Percentiles rank a stretch among this genome's conserved stretches.
Conservation (phyloP, 2,888 invertebrate species). For the Morpho deidamia region DNA sequence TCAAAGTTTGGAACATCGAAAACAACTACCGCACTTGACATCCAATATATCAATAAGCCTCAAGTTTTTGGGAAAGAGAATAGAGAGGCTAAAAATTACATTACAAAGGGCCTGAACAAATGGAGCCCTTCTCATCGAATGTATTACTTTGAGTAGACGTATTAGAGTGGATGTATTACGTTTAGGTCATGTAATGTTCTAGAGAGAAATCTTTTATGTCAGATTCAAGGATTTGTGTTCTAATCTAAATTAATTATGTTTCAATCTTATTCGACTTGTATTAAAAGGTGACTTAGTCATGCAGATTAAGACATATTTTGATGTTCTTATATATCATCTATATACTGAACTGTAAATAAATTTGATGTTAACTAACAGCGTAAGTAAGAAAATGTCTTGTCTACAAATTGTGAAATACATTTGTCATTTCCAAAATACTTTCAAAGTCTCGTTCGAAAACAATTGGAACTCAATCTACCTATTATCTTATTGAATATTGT, state of each 20-base stretch:
- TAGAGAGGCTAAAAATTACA: constrained; percentile 70
- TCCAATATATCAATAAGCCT: constrained; percentile 74
- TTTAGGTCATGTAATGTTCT: constrained; percentile 23
- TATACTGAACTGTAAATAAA: too few species aligned
- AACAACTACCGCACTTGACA: constrained; percentile 69
- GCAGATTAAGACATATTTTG: too few species aligned
- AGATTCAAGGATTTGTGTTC: too few species aligned
- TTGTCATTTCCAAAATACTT: not conserved
- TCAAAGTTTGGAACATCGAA: constrained; percentile 64
- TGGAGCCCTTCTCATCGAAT: constrained; percentile 49
- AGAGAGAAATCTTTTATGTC: constrained; percentile 16
- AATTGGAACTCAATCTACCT: constrained; percentile 32
- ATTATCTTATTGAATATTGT: constrained; percentile 68
- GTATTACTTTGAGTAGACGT: constrained; percentile 36
- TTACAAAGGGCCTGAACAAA: constrained; percentile 63
- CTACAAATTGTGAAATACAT: too few species aligned
- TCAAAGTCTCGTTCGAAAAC: not conserved
- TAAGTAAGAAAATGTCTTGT: too few species aligned
- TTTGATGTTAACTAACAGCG: too few species aligned
- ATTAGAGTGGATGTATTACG: constrained; percentile 29
- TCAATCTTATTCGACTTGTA: too few species aligned
- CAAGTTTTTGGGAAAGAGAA: constrained; percentile 66
- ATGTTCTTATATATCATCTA: too few species aligned
- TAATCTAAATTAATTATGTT: too few species aligned
- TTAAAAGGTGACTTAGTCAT: too few species aligned